Conservation (phyloP, 2,888 invertebrate species). For the Nomada hirtipes region DNA sequence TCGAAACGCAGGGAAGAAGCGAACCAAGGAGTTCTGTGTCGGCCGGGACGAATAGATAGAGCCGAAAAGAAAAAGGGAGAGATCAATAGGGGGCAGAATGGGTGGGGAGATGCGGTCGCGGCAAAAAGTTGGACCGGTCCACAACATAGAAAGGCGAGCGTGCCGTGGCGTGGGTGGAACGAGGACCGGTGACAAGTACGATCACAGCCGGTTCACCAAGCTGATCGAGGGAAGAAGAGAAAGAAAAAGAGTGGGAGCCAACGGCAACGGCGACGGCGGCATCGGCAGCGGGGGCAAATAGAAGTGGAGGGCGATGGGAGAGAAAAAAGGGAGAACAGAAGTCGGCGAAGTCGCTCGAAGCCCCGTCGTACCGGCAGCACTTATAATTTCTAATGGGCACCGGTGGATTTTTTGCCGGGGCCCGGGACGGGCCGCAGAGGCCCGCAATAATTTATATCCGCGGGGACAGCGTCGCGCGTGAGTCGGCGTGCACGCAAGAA, state of each 20-base stretch:
- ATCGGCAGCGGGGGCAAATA: slow-evolving; percentile 4
- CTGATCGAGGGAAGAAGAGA: slow-evolving; percentile 57
- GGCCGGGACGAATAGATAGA: slow-evolving; percentile 26
- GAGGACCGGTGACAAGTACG: slow-evolving; percentile 72
- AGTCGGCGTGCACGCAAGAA: slow-evolving; percentile 58
- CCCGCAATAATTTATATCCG: slow-evolving; percentile 65
- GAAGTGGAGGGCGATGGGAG: slow-evolving; percentile 18
- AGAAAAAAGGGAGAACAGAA: slow-evolving; percentile 22
- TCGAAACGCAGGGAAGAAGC: slow-evolving; percentile 28
- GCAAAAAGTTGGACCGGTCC: slow-evolving; percentile 43
- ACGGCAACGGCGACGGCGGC: slow-evolving; percentile 1
- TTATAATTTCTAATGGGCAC: slow-evolving; percentile 73
- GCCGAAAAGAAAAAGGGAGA: slow-evolving; percentile 5
- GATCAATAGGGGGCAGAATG: neutral
- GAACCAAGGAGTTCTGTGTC: slow-evolving; percentile 24
- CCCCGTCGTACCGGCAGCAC: slow-evolving; percentile 57
- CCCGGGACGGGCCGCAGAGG: slow-evolving; percentile 40
- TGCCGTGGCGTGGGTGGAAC: slow-evolving; percentile 64
- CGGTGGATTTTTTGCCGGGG: slow-evolving; percentile 52
- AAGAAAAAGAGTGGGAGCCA: slow-evolving; percentile 43
- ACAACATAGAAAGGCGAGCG: slow-evolving; percentile 19
- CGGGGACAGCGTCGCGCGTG: slow-evolving; percentile 58
- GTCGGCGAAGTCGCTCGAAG: slow-evolving; percentile 45
- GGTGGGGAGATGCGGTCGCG: slow-evolving; percentile 42
- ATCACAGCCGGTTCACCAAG: slow-evolving; percentile 64